Conservation (phyloP, 2,888 invertebrate genomes). For the Tinea trinotella region DNA sequence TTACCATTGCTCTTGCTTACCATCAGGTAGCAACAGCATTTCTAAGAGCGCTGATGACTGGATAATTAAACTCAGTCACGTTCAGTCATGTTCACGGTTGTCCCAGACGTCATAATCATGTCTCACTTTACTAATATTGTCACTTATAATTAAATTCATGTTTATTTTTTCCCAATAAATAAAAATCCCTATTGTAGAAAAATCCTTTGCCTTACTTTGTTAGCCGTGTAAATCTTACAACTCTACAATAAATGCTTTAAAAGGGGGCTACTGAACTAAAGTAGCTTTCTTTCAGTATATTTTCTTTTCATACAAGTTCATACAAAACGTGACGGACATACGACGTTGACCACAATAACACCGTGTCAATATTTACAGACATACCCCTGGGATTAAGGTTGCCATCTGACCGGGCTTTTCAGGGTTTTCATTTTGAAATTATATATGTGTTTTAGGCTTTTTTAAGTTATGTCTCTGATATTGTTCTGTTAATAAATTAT, state of each 20-base stretch:
- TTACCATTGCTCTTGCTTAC: too few species aligned
- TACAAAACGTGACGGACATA: conserved; percentile 48
- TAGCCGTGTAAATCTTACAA: conserved; percentile 1
- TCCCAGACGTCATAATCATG: too few species aligned
- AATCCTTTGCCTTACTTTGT: neutral
- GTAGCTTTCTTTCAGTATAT: conserved; percentile 18
- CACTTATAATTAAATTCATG: too few species aligned
- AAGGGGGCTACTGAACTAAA: conserved; percentile 19
- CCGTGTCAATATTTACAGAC: conserved; percentile 56
- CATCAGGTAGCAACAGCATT: too few species aligned
- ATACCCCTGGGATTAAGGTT: conserved; percentile 21
- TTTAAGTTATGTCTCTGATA: too few species aligned
- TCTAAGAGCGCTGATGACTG: too few species aligned
- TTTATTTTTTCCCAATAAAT: too few species aligned
- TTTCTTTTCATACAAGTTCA: conserved; percentile 31
- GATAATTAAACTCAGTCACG: too few species aligned
- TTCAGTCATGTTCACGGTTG: too few species aligned
- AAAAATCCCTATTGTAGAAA: neutral
- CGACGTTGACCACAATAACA: conserved; percentile 50
- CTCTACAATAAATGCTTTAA: conserved; percentile 20
- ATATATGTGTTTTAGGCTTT: too few species aligned
- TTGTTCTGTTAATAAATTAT: too few species aligned
- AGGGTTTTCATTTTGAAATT: neutral
- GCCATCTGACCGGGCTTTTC: neutral
- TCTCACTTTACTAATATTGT: too few species aligned